Base-by-base conservation (phyloP, 2,113 vertebrate genomes). In the Panthera tigris region DNA sequence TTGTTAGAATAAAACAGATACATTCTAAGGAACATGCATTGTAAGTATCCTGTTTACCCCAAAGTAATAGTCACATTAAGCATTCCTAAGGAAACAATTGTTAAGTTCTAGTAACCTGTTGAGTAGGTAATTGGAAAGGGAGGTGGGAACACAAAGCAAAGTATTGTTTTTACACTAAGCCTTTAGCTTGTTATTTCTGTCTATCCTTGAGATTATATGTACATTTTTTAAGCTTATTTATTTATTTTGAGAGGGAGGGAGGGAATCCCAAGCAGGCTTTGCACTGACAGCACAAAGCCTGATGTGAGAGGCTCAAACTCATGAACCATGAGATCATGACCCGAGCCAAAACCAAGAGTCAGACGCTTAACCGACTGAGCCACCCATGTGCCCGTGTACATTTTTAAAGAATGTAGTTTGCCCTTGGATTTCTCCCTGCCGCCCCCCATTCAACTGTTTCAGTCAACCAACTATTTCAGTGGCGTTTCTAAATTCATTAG, bases 1-100 rank as follows among this genome's bases (percentile, higher is more conserved):
- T 95, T 83, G 33, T 81, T 94, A 68, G 73, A 97, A 63, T 36
- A 76, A 92, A 97, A 80, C 7, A 0, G 33, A 85, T 82, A 11
- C 36, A 50, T 78, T 85, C 25, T 68, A 57, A 69, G 57, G 16
- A 63, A n/a, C 33, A 69, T 61, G 45, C 1, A 68, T 91, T 98
- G 89, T 73, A 92, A 83, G 93, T 12, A 82, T 55, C 48, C 87
- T 93, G 1, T 65, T 19, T 65, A n/a, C 55, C 29, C 36, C 25
- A 48, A 78, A 97, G 33, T 91, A 93, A 55, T 68, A 71, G 2
- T 66, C 36, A 61, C 31, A 33, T 91, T 76, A 86, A 91, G 14
- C 84, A 89, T 89, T 48, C 29, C 66, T 85, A 61, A 89, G 73
- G 33, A 96, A 71, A 52, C 57, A 29, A 0, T 36, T 50, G 4